These are phyloP conservation scores for Nycticryphes semicollaris DNA, from an alignment of 2,113 vertebrate genomes.

Conservation along the genomic window DNA sequence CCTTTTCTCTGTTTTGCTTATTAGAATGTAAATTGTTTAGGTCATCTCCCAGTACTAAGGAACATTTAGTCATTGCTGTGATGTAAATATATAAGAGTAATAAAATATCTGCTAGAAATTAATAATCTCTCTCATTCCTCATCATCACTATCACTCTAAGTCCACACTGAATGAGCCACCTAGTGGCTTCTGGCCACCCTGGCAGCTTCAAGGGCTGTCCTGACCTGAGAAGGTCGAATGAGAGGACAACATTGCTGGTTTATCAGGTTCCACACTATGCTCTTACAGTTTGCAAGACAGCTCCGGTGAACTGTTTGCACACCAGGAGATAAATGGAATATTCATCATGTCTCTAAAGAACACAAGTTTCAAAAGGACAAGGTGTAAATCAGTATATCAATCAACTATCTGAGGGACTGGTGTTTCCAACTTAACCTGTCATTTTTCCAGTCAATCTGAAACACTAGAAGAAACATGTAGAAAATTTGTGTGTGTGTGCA, in stretches of 20 bases:
- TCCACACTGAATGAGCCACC: not conserved
- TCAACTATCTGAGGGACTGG: not conserved
- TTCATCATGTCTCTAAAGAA: not conserved
- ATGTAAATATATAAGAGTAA: not conserved
- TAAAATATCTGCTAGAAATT: not conserved
- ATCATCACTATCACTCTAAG: not conserved
- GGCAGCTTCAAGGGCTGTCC: not conserved
- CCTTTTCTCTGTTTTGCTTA: not conserved
- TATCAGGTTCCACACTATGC: not conserved
- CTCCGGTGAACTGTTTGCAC: not conserved
- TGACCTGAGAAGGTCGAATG: not conserved
- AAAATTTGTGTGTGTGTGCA: not conserved
- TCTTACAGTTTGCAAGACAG: not conserved
- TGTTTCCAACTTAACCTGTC: not conserved
- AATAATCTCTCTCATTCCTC: not conserved
- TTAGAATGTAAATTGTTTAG: not conserved
- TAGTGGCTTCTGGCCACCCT: not conserved
- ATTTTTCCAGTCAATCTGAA: not conserved
- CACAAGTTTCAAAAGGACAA: not conserved
- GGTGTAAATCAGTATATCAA: fast-evolving
- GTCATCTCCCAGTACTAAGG: not conserved
- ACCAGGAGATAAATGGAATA: not conserved
- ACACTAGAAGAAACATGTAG: not conserved
- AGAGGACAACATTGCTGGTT: not conserved
- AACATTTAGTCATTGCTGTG: not conserved